Evolutionary conservation across 2,113 vertebrate genomes (phyloP).

Genomic region (Anser cygnoides): DNA sequence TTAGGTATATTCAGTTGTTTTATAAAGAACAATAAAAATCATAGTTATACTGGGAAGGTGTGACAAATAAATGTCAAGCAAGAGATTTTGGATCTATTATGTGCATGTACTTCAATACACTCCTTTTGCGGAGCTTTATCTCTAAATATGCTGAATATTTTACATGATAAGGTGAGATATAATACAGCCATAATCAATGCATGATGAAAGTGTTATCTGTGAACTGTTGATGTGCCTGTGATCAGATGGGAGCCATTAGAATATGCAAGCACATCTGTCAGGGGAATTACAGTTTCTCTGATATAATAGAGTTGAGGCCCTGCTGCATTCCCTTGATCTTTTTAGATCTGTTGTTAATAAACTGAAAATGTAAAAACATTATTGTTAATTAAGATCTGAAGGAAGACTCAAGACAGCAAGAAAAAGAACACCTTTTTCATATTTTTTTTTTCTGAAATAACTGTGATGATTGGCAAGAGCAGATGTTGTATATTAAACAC

Average conservation of each 20-base stretch:
- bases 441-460: neutral
- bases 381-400: conserved; percentile 62
- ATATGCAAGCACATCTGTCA: conserved; percentile 29
- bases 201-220: conserved; percentile 13
- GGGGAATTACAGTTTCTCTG: conserved; percentile 8
- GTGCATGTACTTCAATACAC: neutral
- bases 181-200: neutral
- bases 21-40: neutral
- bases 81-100: conserved; percentile 9
- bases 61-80: neutral
- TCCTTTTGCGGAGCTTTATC: neutral
- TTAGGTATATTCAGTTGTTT: neutral
- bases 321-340: conserved; percentile 30
- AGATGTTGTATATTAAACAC: conserved; percentile 26
- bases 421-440: conserved; percentile 22
- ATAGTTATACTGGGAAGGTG: neutral
- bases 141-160: neutral
- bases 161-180: neutral
- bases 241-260: conserved; percentile 20
- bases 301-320: neutral
- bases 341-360: conserved; percentile 46
- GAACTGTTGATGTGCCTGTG: neutral
- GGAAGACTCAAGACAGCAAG: conserved; percentile 10
- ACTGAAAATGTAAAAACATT: neutral
- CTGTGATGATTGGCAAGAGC: neutral